phyloP scores from a whole-genome alignment of 2,113 vertebrate genomes.

The Bettongia penicillata region DNA sequence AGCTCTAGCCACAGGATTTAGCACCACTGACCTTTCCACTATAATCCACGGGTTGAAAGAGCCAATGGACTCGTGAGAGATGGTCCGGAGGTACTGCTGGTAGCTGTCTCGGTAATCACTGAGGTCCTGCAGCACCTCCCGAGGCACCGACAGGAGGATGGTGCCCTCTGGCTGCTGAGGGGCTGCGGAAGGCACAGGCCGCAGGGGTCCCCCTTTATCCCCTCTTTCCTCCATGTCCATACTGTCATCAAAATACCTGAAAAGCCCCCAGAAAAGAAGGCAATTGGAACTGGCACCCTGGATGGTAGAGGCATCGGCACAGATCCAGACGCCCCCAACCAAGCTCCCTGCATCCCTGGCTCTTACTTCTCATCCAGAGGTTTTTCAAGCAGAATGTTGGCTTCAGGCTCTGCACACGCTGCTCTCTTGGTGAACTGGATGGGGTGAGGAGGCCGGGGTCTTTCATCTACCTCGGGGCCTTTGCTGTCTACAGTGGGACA shows the following conservation, averaged over 20 bases:
- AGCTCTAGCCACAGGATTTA: neutral
- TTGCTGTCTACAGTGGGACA: slow-evolving; percentile 76
- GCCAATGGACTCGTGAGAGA: slow-evolving; percentile 88
- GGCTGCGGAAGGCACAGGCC: slow-evolving; percentile 21
- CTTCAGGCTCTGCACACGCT: slow-evolving; percentile 67
- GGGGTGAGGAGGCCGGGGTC: slow-evolving; percentile 86
- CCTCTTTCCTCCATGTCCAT: slow-evolving; percentile 79
- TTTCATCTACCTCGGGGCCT: slow-evolving; percentile 53
- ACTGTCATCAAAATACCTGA: slow-evolving; percentile 82
- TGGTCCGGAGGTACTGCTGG: slow-evolving; percentile 85
- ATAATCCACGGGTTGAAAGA: slow-evolving; percentile 91
- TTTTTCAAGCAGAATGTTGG: slow-evolving; percentile 85
- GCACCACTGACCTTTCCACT: slow-evolving; percentile 88
- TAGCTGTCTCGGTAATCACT: slow-evolving; percentile 86
- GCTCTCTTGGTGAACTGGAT: slow-evolving; percentile 87
- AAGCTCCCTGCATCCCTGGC: neutral
- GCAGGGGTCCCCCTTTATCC: slow-evolving; percentile 53
- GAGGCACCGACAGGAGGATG: slow-evolving; percentile 83
- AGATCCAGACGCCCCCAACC: neutral
- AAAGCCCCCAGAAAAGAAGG: slow-evolving; percentile 50
- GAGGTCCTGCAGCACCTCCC: slow-evolving; percentile 85
- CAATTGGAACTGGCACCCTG: neutral
- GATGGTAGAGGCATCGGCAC: neutral
- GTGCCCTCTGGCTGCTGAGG: slow-evolving; percentile 41
- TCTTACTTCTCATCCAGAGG: slow-evolving; percentile 86